Percentiles rank a stretch among this genome's conserved stretches.
phyloP scores from a whole-genome alignment of 2,888 invertebrate species.

The Drosophila eohydei region DNA sequence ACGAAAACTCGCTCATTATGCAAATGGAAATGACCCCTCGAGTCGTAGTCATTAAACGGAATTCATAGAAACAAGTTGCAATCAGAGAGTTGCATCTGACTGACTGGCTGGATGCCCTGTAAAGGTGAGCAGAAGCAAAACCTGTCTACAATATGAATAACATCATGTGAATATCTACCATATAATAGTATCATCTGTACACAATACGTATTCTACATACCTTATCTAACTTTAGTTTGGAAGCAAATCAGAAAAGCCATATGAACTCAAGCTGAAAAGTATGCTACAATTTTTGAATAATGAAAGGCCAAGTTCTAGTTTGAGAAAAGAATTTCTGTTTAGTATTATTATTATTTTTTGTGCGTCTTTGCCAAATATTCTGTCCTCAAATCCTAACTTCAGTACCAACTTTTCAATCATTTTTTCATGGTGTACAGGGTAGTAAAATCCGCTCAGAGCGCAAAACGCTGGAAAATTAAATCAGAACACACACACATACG shows the following conservation, averaged over 20 bases:
- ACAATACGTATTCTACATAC: too few species aligned
- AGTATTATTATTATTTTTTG: too few species aligned
- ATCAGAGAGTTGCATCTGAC: not conserved
- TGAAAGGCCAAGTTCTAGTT: too few species aligned
- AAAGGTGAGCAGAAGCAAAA: not conserved
- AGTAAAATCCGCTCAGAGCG: conserved; percentile 38
- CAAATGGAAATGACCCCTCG: conserved; percentile 54
- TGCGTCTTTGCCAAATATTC: too few species aligned
- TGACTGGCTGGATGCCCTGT: not conserved
- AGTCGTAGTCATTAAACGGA: conserved; percentile 59
- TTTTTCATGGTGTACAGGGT: conserved; percentile 1
- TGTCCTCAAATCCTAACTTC: not conserved
- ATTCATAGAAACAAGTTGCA: conserved; percentile 15
- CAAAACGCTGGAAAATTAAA: conserved; percentile 68
- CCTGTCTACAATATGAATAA: too few species aligned
- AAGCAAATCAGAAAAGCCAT: not conserved
- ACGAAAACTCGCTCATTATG: conserved; percentile 57
- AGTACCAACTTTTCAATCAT: too few species aligned
- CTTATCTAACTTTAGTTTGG: not conserved
- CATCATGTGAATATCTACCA: too few species aligned
- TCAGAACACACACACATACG: conserved; percentile 35
- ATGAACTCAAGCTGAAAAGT: not conserved
- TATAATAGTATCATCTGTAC: too few species aligned
- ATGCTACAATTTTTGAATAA: not conserved
- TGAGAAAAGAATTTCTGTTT: not conserved